Conservation (phyloP, 2,113 vertebrate genomes). For the Lophochroa leadbeateri region DNA sequence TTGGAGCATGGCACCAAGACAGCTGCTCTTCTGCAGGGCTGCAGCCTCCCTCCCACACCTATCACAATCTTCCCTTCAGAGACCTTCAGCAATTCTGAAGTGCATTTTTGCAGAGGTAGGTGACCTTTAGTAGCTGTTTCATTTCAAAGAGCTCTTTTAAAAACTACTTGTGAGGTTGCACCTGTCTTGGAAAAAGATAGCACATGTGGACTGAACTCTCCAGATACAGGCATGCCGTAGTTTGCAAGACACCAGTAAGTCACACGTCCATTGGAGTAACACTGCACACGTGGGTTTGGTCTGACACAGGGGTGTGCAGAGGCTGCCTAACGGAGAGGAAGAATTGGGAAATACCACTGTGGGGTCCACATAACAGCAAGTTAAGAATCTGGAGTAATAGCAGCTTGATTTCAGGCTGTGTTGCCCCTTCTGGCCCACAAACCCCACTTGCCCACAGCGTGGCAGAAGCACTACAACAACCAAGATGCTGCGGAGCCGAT, state of each 20-base stretch:
- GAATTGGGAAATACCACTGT: neutral
- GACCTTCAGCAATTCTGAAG: neutral
- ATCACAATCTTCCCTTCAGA: neutral
- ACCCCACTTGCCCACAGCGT: neutral
- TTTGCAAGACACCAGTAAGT: neutral
- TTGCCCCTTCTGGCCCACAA: neutral
- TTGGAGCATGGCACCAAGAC: neutral
- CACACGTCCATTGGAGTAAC: neutral
- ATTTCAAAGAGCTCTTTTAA: neutral
- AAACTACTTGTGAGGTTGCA: neutral
- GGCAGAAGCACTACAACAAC: neutral
- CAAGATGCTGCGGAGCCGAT: neutral
- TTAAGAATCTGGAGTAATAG: neutral
- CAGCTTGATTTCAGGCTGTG: neutral
- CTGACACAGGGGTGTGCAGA: neutral
- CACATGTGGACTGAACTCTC: neutral
- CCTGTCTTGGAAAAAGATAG: neutral
- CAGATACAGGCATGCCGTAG: neutral
- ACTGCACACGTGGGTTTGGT: accelerated
- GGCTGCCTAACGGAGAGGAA: neutral
- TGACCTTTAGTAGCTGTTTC: neutral
- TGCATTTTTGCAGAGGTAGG: neutral
- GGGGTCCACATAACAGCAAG: neutral
- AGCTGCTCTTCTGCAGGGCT: neutral
- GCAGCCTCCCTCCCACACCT: neutral